Evolutionary conservation across 2,797 vertebrate species (phyloP).

Genomic region (Simalia tracyae): DNA sequence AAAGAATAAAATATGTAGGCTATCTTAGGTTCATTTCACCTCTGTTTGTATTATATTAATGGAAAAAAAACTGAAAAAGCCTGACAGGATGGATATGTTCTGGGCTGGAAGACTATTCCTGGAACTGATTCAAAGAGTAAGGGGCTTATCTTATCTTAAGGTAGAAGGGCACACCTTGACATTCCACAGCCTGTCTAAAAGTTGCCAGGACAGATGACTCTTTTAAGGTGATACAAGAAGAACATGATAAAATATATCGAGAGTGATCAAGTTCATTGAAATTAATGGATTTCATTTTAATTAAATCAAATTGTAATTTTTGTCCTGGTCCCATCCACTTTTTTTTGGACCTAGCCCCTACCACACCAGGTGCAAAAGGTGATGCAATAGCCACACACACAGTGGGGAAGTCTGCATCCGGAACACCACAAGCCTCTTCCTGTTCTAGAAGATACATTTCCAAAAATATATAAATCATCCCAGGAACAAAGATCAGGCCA

Average conservation of each 20-base stretch:
- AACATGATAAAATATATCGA: neutral
- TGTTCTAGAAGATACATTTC: neutral
- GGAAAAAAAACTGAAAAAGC: too few species aligned
- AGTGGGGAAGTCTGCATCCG: neutral
- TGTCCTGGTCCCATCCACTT: neutral
- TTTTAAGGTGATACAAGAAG: neutral
- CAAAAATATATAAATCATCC: neutral
- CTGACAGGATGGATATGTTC: neutral
- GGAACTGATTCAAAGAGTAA: neutral
- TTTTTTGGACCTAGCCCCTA: neutral
- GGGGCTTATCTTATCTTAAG: neutral
- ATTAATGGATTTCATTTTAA: neutral
- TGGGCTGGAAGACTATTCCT: neutral
- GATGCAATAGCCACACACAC: neutral
- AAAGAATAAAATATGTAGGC: neutral
- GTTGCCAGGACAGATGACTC: neutral
- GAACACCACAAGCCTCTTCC: neutral
- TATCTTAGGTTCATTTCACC: neutral
- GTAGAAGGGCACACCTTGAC: neutral
- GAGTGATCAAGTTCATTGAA: neutral
- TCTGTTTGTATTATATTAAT: neutral
- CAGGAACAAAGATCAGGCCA: neutral
- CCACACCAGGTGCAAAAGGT: neutral
- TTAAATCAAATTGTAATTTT: neutral
- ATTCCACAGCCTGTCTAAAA: neutral